phyloP scores from a whole-genome alignment of 2,888 invertebrate genomes.

The Rhodophaea formosa region DNA sequence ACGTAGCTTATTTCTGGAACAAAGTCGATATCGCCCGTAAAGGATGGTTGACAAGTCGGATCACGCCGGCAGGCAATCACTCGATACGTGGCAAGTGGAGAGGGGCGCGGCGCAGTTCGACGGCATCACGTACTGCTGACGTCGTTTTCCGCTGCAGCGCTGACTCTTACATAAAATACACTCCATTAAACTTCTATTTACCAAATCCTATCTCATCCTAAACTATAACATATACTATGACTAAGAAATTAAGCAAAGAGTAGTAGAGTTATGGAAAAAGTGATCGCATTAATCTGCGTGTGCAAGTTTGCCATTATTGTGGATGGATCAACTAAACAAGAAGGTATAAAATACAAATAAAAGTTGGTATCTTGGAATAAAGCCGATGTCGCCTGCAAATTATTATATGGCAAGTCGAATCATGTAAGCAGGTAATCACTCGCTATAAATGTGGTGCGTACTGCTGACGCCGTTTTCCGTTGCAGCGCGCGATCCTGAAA shows the following conservation, averaged over 20 bases:
- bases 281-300: too few relatives aligned
- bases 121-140: conserved; percentile 67
- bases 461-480: conserved; percentile 59
- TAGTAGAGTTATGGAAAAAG: too few relatives aligned
- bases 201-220: conserved; percentile 31
- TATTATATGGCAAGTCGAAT: conserved; percentile 70
- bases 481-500: conserved; percentile 33
- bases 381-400: conserved; percentile 57
- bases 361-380: conserved; percentile 36
- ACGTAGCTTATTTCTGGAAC: conserved; percentile 57
- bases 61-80: conserved; percentile 77
- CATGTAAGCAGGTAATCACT: conserved; percentile 77
- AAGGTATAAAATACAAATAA: too few relatives aligned
- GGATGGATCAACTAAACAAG: too few relatives aligned
- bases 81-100: conserved; percentile 69
- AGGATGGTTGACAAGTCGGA: conserved; percentile 69
- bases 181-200: conserved; percentile 35
- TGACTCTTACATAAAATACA: conserved; percentile 39
- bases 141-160: conserved; percentile 53
- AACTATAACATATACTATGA: too few relatives aligned
- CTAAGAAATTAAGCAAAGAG: too few relatives aligned
- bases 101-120: conserved; percentile 48
- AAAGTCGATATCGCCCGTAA: conserved; percentile 57
- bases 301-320: too few relatives aligned
- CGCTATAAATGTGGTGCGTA: conserved; percentile 70